Evolutionary conservation across 35 echinoderm and acorn worm species (phyloP).

Genomic region (Strongylocentrotus purpuratus): DNA sequence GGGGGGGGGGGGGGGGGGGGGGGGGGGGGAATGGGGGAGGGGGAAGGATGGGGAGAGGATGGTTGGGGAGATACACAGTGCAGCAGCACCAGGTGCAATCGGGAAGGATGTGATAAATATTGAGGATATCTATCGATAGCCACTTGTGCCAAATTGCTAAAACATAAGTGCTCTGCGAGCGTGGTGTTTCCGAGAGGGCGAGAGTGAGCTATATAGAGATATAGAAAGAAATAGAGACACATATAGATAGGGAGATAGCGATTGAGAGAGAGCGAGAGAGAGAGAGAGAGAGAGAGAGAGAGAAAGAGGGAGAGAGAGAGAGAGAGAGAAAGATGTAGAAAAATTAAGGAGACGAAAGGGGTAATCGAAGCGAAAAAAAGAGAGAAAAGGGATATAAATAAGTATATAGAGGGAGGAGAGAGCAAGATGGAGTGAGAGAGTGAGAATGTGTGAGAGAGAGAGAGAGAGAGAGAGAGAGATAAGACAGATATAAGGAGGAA

Average conservation of each 20-base stretch:
- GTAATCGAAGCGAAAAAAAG: too few relatives aligned
- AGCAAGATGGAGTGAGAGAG: background rate
- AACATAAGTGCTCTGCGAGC: background rate
- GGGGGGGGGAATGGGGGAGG: background rate
- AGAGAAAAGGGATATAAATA: too few relatives aligned
- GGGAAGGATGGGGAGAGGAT: too few relatives aligned
- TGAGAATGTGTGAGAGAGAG: background rate
- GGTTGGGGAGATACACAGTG: background rate
- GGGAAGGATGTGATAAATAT: slow-evolving; percentile 6
- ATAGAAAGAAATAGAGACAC: background rate
- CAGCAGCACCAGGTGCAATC: slow-evolving; percentile 38
- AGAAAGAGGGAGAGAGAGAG: too few relatives aligned
- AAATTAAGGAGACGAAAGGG: too few relatives aligned
- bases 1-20: background rate
- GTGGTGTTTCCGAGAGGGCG: background rate
- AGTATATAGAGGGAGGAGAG: background rate
- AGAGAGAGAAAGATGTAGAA: too few relatives aligned
- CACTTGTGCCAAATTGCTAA: slow-evolving; percentile 21
- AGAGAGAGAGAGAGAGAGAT: background rate
- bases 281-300: too few relatives aligned
- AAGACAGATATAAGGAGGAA: background rate
- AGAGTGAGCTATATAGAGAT: background rate
- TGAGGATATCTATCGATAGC: slow-evolving; percentile 21
- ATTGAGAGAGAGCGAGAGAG: too few relatives aligned
- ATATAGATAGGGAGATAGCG: too few relatives aligned